A percentile compares a stretch with the other conserved stretches of the same genome.
These are phyloP conservation scores for Cantharis flavilabris DNA, from an alignment of 2,888 invertebrate species.

Conservation along the genomic window DNA sequence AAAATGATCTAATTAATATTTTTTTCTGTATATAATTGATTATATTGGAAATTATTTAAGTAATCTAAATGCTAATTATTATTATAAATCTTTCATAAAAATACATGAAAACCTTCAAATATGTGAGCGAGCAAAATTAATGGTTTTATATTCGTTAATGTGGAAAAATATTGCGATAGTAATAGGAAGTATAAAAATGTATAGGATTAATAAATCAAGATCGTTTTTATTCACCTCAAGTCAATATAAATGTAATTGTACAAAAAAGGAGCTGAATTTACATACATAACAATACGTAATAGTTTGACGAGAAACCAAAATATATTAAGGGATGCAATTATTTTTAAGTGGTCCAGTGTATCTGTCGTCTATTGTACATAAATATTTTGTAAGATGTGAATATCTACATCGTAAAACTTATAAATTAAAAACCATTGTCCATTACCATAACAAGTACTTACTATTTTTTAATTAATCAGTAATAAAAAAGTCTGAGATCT, in stretches of 20 bases:
- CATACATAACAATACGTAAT: not conserved
- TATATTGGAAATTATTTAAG: too few relatives aligned
- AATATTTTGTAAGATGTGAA: conserved; percentile 50
- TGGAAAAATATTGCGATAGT: too few relatives aligned
- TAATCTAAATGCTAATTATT: too few relatives aligned
- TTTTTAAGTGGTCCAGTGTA: conserved; percentile 28
- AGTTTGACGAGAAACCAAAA: not conserved
- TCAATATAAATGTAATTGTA: conserved; percentile 1
- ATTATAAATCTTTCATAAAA: too few relatives aligned
- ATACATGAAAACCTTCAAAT: too few relatives aligned
- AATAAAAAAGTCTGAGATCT: conserved; percentile 49
- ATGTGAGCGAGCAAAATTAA: too few relatives aligned
- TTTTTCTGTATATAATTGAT: too few relatives aligned
- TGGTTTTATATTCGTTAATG: too few relatives aligned
- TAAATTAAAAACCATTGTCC: conserved; percentile 52
- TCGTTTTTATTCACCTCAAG: not conserved
- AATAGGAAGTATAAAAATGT: not conserved
- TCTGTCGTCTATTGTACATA: conserved; percentile 48
- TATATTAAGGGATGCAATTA: not conserved
- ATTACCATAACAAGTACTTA: conserved; percentile 52
- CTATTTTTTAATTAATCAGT: conserved; percentile 41
- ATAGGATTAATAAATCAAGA: not conserved
- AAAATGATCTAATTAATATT: too few relatives aligned
- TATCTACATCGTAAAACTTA: conserved; percentile 47
- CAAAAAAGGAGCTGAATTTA: not conserved